phyloP scores from a whole-genome alignment of 2,888 invertebrate species.

The Tipula vernalis region DNA sequence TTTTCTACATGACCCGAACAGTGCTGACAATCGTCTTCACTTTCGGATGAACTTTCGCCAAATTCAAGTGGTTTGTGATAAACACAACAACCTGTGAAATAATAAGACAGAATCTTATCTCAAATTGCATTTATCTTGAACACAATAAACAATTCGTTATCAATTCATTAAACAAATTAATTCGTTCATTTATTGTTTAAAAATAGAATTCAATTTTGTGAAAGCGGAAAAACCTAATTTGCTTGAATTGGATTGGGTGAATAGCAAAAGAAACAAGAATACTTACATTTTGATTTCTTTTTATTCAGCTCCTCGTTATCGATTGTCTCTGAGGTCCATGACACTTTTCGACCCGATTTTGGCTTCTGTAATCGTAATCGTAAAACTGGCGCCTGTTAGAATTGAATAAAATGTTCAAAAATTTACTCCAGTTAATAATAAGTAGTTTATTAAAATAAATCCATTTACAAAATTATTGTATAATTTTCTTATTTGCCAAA shows the following conservation, averaged over 20 bases:
- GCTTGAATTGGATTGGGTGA: not conserved
- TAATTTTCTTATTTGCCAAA: not conserved
- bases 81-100: conserved; percentile 72
- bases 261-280: not conserved
- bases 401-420: not conserved
- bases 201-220: not conserved
- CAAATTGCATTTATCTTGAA: not conserved
- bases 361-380: conserved; percentile 55
- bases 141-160: not conserved
- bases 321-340: conserved; percentile 81
- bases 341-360: conserved; percentile 63
- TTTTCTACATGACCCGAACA: conserved; percentile 72
- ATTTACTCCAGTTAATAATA: not conserved
- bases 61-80: conserved; percentile 82
- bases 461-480: not conserved
- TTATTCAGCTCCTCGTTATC: conserved; percentile 92
- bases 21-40: conserved; percentile 74
- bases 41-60: conserved; percentile 78
- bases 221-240: not conserved
- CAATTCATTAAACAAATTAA: not conserved
- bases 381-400: conserved; percentile 38
- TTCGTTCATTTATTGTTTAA: not conserved
- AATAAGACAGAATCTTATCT: not conserved
- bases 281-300: conserved; percentile 92
- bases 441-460: not conserved